Percentiles rank a stretch among this genome's conserved stretches.
phyloP scores from a whole-genome alignment of 2,888 invertebrate genomes.

The Clunio marinus region DNA sequence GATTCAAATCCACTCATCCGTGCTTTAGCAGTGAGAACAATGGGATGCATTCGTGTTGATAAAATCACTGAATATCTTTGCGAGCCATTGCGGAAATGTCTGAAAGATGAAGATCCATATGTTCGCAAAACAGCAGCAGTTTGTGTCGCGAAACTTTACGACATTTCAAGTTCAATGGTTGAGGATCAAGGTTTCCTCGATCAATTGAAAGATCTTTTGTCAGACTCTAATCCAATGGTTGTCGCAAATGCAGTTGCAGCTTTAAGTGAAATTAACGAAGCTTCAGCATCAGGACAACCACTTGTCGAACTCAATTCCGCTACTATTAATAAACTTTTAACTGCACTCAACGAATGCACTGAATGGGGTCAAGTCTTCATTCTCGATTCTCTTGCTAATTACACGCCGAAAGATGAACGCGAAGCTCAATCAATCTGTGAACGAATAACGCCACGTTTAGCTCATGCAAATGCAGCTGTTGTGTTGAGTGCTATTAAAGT shows the following conservation, averaged over 20 bases:
- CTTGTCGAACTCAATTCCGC: conserved; percentile 95
- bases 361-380: conserved; percentile 99
- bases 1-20: conserved; percentile 98
- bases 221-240: conserved; percentile 99
- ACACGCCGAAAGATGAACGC: conserved; percentile 92
- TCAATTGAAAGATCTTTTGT: conserved; percentile 91
- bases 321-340: conserved; percentile 95
- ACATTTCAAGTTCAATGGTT: conserved; percentile 77
- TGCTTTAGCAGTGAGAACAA: conserved; percentile 95
- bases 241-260: conserved; percentile 99
- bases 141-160: conserved; percentile 97
- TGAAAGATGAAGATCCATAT: conserved; percentile 95
- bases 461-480: conserved; percentile 99
- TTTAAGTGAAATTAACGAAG: conserved; percentile 96
- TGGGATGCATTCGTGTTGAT: conserved; percentile 99
- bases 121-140: conserved; percentile 99
- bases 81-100: conserved; percentile 91
- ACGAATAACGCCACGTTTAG: conserved; percentile 91
- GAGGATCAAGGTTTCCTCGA: conserved; percentile 88
- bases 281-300: conserved; percentile 90
- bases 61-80: conserved; percentile 99
- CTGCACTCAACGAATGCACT: conserved; percentile 98
- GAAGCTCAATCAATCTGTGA: conserved; percentile 99
- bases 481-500: conserved; percentile 97
- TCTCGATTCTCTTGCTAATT: conserved; percentile 94